These are phyloP conservation scores for Emydoidea blandingii DNA, from an alignment of 2,797 vertebrate species.

Conservation along the genomic window DNA sequence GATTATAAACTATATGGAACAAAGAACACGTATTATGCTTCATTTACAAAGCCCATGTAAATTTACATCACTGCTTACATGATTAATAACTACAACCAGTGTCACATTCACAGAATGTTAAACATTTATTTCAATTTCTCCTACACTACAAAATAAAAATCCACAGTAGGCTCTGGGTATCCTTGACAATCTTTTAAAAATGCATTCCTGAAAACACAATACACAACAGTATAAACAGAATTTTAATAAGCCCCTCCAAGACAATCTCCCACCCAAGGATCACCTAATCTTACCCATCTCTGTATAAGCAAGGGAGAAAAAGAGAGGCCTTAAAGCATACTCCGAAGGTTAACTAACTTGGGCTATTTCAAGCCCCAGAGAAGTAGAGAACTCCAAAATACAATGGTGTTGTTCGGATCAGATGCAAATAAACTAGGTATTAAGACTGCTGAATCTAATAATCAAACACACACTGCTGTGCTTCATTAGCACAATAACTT, in stretches of 20 bases:
- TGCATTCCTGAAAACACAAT: not conserved
- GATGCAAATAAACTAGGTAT: constrained; percentile 33
- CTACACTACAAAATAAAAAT: rapidly evolving
- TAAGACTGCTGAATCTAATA: not conserved
- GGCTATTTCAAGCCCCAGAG: not conserved
- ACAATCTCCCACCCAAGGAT: not conserved
- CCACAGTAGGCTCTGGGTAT: not conserved
- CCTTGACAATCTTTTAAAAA: not conserved
- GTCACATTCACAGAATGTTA: not conserved
- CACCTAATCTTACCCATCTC: not conserved
- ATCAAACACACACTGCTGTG: not conserved
- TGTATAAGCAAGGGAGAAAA: not conserved
- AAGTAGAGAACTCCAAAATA: not conserved
- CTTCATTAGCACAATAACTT: not conserved
- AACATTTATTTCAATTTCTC: not conserved
- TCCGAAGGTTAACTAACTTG: not conserved
- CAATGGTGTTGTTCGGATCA: constrained; percentile 24
- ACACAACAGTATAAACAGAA: not conserved
- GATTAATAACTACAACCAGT: not conserved
- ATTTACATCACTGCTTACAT: not conserved
- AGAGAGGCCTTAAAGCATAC: not conserved
- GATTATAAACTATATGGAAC: not conserved
- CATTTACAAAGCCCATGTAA: not conserved
- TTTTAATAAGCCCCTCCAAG: not conserved
- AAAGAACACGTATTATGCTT: not conserved